Conservation (phyloP, 2,888 invertebrate genomes). For the Caenorhabditis sp. region DNA sequence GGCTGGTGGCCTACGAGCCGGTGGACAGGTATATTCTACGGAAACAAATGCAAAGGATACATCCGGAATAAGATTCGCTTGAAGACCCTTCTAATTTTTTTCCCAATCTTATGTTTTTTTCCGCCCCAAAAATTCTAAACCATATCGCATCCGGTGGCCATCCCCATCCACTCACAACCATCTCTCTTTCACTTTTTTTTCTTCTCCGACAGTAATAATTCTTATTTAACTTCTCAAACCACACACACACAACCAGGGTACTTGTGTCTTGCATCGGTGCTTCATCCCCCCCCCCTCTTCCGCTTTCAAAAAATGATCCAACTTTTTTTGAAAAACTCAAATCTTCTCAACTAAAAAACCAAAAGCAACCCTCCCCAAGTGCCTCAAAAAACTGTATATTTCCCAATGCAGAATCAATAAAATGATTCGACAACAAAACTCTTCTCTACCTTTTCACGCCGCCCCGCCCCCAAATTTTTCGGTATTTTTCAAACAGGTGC, state of each 20-base stretch:
- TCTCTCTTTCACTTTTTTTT: conserved; percentile 5
- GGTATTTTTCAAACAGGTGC: conserved; percentile 42
- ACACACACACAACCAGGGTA: conserved; percentile 34
- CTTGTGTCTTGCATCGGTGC: conserved; percentile 58
- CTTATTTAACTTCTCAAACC: neutral
- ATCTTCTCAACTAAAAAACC: neutral
- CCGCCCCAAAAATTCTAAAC: neutral
- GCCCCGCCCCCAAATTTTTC: neutral
- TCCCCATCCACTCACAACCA: conserved; percentile 6
- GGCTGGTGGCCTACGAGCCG: conserved; percentile 80
- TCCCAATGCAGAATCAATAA: conserved; percentile 25
- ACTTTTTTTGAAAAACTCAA: neutral
- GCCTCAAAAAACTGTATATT: conserved; percentile 9
- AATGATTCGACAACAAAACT: conserved; percentile 19
- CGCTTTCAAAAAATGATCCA: neutral
- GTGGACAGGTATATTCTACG: conserved; percentile 81
- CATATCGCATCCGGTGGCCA: conserved; percentile 57
- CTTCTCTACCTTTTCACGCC: neutral
- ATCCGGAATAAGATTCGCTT: conserved; percentile 78
- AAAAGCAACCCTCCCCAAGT: no score
- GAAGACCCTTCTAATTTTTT: conserved; percentile 3
- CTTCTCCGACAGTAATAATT: conserved; percentile 15
- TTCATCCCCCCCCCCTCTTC: no score
- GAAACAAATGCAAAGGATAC: conserved; percentile 78
- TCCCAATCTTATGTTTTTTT: neutral